A percentile compares a stretch with the other conserved stretches of the same genome.
phyloP scores from a whole-genome alignment of 2,888 invertebrate genomes.

The Fabriciana adippe region DNA sequence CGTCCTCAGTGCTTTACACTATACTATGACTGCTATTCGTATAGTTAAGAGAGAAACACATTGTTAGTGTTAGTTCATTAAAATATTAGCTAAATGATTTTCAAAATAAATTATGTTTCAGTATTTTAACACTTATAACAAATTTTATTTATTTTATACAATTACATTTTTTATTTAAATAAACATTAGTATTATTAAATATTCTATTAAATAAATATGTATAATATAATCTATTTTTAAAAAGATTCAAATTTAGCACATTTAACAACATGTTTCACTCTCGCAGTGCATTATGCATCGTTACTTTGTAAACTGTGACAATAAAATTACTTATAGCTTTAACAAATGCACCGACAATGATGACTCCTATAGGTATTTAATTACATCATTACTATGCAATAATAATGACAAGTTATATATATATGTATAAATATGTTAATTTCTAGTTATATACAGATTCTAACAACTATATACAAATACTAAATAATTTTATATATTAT shows the following conservation, averaged over 20 bases:
- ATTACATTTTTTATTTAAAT: no score
- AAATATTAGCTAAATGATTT: neutral
- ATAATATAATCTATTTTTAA: neutral
- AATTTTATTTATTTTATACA: no score
- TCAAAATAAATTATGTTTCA: no score
- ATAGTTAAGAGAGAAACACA: conserved; percentile 30
- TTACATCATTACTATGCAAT: conserved; percentile 31
- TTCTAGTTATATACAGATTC: conserved; percentile 72
- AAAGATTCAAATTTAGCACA: neutral
- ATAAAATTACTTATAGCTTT: conserved; percentile 52
- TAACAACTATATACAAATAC: conserved; percentile 79
- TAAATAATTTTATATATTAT: conserved; percentile 59
- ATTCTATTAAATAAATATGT: no score
- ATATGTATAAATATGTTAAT: conserved; percentile 63
- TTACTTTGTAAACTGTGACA: conserved; percentile 52
- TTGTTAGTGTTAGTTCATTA: conserved; percentile 11
- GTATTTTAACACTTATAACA: neutral
- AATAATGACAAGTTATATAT: conserved; percentile 18
- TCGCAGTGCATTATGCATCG: conserved; percentile 24
- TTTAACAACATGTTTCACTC: conserved; percentile 30
- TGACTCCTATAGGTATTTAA: conserved; percentile 53
- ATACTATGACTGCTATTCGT: conserved; percentile 49
- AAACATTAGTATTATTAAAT: no score
- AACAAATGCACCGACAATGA: conserved; percentile 58
- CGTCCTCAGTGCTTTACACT: conserved; percentile 78